Conservation (phyloP, 1,140 invertebrate genomes). For the Bombus soroeensis region DNA sequence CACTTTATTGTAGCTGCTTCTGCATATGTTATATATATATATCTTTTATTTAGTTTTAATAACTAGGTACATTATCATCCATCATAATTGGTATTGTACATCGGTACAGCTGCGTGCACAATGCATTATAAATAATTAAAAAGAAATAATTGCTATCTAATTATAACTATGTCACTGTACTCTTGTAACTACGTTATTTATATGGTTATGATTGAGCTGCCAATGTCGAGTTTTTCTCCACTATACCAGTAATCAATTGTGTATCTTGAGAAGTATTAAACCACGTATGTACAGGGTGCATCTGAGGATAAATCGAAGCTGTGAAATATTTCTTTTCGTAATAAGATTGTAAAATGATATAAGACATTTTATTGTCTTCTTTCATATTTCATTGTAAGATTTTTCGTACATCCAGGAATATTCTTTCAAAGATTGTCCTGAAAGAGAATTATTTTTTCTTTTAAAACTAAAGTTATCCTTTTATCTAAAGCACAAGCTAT, state of each 20-base stretch:
- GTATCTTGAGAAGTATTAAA: not conserved
- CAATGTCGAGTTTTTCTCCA: slow-evolving; percentile 30
- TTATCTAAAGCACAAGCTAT: not conserved
- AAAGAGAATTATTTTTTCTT: not conserved
- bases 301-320: not conserved
- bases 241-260: not conserved
- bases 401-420: not conserved
- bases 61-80: slow-evolving; percentile 21
- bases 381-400: not conserved
- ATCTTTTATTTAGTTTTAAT: slow-evolving; percentile 17
- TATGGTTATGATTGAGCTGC: slow-evolving; percentile 49
- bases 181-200: slow-evolving; percentile 16
- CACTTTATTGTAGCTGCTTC: slow-evolving; percentile 42
- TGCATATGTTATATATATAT: slow-evolving; percentile 7
- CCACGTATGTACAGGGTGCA: not conserved
- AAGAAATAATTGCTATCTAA: slow-evolving; percentile 31
- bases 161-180: not conserved
- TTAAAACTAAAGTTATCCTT: not conserved
- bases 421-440: not conserved
- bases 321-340: not conserved
- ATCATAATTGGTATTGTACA: slow-evolving; percentile 11
- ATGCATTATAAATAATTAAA: slow-evolving; percentile 17
- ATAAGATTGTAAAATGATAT: not conserved
- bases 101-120: slow-evolving; percentile 1
- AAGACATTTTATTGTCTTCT: not conserved